Conservation (phyloP, 2,888 invertebrate genomes). For the Lumbricus terrestris region DNA sequence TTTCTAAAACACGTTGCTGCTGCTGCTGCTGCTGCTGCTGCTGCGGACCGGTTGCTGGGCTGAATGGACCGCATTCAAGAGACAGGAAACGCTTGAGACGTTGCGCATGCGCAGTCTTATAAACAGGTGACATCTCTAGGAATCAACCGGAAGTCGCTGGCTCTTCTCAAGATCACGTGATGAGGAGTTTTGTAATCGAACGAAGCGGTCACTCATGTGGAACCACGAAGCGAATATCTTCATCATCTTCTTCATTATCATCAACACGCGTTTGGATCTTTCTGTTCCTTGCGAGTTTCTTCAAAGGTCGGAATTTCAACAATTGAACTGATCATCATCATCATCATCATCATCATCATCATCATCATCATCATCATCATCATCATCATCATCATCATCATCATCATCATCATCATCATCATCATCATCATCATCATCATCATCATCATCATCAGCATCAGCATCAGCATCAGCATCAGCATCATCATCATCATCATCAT, state of each 20-base stretch:
- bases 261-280: neutral
- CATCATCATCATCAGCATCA: too few species aligned
- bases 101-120: neutral
- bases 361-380: neutral
- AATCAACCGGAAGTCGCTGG: neutral
- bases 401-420: neutral
- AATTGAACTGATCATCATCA: neutral
- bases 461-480: neutral
- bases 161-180: neutral
- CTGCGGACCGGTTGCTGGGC: too few species aligned
- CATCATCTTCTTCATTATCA: too few species aligned
- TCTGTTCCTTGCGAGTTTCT: neutral
- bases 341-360: neutral
- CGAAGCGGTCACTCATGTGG: neutral
- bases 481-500: constrained; percentile 12
- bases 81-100: neutral
- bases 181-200: neutral
- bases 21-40: neutral
- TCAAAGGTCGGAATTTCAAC: neutral
- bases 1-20: neutral
- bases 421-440: neutral
- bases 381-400: neutral
- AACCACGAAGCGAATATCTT: too few species aligned
- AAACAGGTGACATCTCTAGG: neutral
- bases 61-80: neutral